Conservation (phyloP, 2,797 vertebrate species). For the Anolis apletophallus region DNA sequence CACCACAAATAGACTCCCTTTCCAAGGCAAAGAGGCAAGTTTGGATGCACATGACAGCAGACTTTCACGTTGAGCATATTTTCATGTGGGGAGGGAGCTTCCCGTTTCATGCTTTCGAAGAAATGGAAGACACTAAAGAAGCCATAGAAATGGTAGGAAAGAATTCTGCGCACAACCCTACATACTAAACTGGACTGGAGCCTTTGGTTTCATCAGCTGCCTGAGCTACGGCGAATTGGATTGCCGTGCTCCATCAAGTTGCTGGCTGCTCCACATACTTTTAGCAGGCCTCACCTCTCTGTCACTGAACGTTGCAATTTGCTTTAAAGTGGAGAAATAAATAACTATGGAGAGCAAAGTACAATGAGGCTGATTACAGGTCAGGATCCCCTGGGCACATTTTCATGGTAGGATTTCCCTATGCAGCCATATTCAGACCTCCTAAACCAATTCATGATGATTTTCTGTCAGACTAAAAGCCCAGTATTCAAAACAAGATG, state of each 20-base stretch:
- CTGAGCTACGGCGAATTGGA: conserved; percentile 21
- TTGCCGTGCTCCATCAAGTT: conserved; percentile 34
- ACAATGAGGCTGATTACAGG: conserved; percentile 32
- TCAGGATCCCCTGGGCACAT: background rate
- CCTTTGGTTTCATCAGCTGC: conserved; percentile 9
- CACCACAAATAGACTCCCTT: too few relatives aligned
- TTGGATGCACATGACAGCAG: too few relatives aligned
- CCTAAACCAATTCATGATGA: conserved; percentile 54
- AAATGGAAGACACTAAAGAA: too few relatives aligned
- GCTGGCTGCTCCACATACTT: conserved; percentile 29
- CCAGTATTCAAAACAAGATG: conserved; percentile 32
- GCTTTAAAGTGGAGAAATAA: conserved; percentile 39
- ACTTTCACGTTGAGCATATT: too few relatives aligned
- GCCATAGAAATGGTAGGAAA: too few relatives aligned
- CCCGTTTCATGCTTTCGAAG: too few relatives aligned
- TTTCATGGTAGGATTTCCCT: background rate
- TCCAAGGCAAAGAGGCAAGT: too few relatives aligned
- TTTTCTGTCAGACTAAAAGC: conserved; percentile 54
- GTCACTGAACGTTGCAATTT: fast-evolving
- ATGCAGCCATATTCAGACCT: conserved; percentile 1
- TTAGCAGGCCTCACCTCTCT: conserved; percentile 18
- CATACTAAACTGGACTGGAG: background rate
- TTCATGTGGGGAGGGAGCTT: too few relatives aligned
- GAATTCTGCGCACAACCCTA: too few relatives aligned
- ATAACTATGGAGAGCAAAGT: conserved; percentile 18